A percentile compares a stretch with the other conserved stretches of the same genome.
Conservation (phyloP, 1,140 invertebrate genomes). For the Agrilus planipennis region DNA sequence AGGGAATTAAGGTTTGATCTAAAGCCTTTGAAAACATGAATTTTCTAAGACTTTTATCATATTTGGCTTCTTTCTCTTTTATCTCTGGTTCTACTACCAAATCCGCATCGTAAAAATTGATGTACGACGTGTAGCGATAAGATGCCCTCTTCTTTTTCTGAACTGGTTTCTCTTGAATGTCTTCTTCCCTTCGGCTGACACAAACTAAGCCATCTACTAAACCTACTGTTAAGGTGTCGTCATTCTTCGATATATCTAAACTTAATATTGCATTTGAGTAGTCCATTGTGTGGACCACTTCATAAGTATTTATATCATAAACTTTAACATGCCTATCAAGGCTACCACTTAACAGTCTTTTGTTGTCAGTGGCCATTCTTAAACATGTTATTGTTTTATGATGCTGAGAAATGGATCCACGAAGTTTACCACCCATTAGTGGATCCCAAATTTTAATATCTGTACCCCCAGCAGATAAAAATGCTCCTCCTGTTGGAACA, state of each 20-base stretch:
- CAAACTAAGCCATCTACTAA: conserved; percentile 89
- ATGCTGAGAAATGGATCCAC: conserved; percentile 71
- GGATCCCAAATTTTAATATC: conserved; percentile 91
- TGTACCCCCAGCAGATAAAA: conserved; percentile 84
- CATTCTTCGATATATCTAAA: conserved; percentile 65
- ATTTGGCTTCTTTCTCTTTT: conserved; percentile 39
- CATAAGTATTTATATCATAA: conserved; percentile 78
- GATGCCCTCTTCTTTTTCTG: conserved; percentile 37
- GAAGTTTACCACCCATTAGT: conserved; percentile 68
- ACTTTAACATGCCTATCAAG: conserved; percentile 91
- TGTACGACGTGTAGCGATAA: conserved; percentile 42
- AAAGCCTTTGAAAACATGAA: conserved; percentile 77
- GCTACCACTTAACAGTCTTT: conserved; percentile 75
- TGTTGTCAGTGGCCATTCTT: conserved; percentile 63
- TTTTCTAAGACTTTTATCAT: conserved; percentile 63
- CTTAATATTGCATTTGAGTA: conserved; percentile 86
- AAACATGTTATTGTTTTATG: conserved; percentile 90
- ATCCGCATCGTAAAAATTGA: conserved; percentile 40
- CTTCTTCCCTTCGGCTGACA: conserved; percentile 61
- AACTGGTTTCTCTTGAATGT: conserved; percentile 32
- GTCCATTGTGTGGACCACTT: conserved; percentile 77
- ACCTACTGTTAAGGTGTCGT: conserved; percentile 76
- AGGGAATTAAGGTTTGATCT: conserved; percentile 52
- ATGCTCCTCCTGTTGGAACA: conserved; percentile 78
- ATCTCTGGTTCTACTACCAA: conserved; percentile 37